Evolutionary conservation across 2,113 vertebrate genomes (phyloP), one percentile per base, ranked within the genome.

Genomic region (Oryzias melastigma): DNA sequence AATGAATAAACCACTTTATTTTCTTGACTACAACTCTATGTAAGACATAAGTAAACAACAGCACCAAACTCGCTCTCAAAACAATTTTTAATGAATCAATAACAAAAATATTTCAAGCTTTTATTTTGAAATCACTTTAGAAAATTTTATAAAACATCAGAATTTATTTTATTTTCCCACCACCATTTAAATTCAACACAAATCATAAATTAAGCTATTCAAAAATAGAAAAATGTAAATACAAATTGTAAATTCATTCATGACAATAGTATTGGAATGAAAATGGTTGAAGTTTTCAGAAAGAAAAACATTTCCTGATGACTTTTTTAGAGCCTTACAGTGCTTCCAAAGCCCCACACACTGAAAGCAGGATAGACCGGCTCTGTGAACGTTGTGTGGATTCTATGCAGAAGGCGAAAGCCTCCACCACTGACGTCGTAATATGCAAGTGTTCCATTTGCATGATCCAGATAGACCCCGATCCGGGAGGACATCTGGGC

Each of bases 361-460:
- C 93, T 94, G 80, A 96, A 93, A 10, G 91, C 89, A 0, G 91
- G 88, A 58, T 93, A 94, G 10, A 95, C 72, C 0, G 88, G 85
- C 74, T 95, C 91, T 2, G 64, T 82, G 62, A 94, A 95, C 13
- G 83, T 87, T 22, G 89, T 90, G 25, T 92, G 85, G 59, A 88
- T 86, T 45, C 19, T 88, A 59, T 95, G 81, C 51, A 94, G 71
- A 42, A 93, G 91, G 6, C 78, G 88, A 90, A 94, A 78, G 5
- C 62, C 64, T 22, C 22, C 22, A 8, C 92, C 87, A n/a, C 61
- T 84, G 4, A 95, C 58, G 0, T 88, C 85, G 0, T 93, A 94
- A 87, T 93, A 96, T 3, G 89, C 90, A 4, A 94, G 83, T 1
- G 52, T 84, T 45, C 89, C 91, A 1, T 89, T 78, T 0, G 75